Percentiles rank a stretch among this genome's conserved stretches.
phyloP scores from a whole-genome alignment of 2,888 invertebrate genomes.

The Orthonevra nobilis region DNA sequence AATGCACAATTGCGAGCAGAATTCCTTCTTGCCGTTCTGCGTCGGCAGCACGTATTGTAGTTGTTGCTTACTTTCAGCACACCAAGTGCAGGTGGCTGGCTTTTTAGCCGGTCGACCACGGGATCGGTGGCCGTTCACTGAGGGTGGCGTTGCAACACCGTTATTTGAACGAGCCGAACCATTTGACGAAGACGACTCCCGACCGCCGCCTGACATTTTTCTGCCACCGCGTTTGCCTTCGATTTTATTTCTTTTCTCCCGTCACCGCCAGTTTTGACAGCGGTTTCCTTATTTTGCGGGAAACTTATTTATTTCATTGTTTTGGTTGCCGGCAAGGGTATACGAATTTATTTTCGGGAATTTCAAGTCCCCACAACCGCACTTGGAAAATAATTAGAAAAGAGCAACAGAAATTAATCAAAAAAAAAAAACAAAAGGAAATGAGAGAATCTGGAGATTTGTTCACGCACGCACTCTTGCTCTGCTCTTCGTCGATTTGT shows the following conservation, averaged over 20 bases:
- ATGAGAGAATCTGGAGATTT: constrained; percentile 41
- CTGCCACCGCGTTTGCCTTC: constrained; percentile 21
- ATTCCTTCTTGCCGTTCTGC: constrained; percentile 94
- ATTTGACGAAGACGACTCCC: constrained; percentile 71
- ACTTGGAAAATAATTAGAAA: constrained; percentile 21
- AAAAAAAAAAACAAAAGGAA: constrained; percentile 3
- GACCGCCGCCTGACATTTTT: constrained; percentile 78
- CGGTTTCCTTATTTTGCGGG: not conserved
- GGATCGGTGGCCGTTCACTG: constrained; percentile 74
- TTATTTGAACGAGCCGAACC: constrained; percentile 68
- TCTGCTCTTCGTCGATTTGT: constrained; percentile 58
- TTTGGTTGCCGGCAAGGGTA: constrained; percentile 39
- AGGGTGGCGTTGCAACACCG: constrained; percentile 71
- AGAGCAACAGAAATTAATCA: too few species aligned
- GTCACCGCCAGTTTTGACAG: too few species aligned
- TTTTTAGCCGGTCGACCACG: constrained; percentile 90
- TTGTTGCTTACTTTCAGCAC: constrained; percentile 90
- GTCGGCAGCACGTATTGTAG: constrained; percentile 91
- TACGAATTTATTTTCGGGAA: not conserved
- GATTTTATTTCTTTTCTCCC: constrained; percentile 8
- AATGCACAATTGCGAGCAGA: constrained; percentile 94
- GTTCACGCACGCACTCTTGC: constrained; percentile 62
- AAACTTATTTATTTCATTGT: constrained; percentile 31
- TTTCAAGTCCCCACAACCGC: constrained; percentile 5
- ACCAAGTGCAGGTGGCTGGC: constrained; percentile 88